Percentiles rank a stretch among this genome's conserved stretches.
Conservation (phyloP, 2,888 invertebrate genomes). For the Tipula unca region DNA sequence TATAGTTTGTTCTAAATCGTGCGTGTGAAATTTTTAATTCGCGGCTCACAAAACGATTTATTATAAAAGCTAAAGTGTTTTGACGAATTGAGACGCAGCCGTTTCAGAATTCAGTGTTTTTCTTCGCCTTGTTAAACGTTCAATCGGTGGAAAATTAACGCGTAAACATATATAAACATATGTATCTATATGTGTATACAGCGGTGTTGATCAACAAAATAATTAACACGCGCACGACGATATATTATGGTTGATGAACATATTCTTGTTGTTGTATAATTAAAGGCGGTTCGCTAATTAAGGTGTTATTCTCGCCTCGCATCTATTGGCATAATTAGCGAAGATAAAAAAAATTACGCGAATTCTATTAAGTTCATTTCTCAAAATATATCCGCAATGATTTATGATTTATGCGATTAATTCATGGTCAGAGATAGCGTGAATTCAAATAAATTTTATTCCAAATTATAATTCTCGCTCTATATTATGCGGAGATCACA, state of each 20-base stretch:
- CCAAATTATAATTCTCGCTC: too few species aligned
- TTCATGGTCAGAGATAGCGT: too few species aligned
- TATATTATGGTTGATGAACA: not conserved
- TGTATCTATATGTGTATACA: not conserved
- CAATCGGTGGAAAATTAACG: not conserved
- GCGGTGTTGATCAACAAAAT: not conserved
- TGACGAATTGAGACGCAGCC: not conserved
- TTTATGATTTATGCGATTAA: too few species aligned
- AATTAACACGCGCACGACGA: not conserved
- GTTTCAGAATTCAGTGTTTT: not conserved
- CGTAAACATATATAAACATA: not conserved
- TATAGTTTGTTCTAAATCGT: not conserved
- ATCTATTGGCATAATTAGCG: too few species aligned
- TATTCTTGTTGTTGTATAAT: not conserved
- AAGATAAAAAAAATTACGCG: too few species aligned
- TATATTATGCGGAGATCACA: too few species aligned
- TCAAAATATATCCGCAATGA: too few species aligned
- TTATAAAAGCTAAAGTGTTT: too few species aligned
- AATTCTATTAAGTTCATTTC: too few species aligned
- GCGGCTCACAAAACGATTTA: not conserved
- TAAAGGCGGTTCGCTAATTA: too few species aligned
- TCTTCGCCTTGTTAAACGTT: not conserved
- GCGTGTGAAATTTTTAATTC: not conserved
- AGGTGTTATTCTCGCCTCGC: too few species aligned
- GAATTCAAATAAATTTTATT: too few species aligned